Base-by-base conservation (phyloP, 2,888 invertebrate species). In the Julus scanicus region DNA sequence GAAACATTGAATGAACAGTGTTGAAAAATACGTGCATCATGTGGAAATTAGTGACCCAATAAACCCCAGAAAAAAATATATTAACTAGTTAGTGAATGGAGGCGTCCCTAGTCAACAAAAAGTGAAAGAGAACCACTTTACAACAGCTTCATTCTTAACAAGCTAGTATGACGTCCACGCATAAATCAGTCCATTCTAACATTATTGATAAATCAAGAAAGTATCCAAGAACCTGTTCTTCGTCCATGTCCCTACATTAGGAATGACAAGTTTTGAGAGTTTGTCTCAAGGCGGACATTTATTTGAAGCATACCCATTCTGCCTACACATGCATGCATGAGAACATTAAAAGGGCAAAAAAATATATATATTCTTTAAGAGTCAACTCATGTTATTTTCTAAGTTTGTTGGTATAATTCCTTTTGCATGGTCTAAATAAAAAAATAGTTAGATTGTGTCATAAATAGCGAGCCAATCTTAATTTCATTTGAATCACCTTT, bases 221-320 rank as follows among this genome's bases (percentile, higher is more conserved):
- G 8, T 71, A 71, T 20, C 29, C 71, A 20, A 71, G 9, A 20
- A 71, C 71, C 71, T n/a, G 71, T 71, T 71, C 71, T 71, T 8
- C 8, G n/a, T 53, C 53, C 53, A 11, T 53, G 71, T 71, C 71
- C 71, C 8, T 20, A 20, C 71, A 71, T 71, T 71, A 71, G 4
- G 29, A 71, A 71, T 71, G 71, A 71, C 71, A 71, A 71, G 71
- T 71, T 71, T 29, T 71, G 71, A 20, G 71, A 71, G 71, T n/a
- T 71, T 71, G 29, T 71, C 29, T 20, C 71, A 29, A 71, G 29
- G 71, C 71, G 20, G 29, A 20, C 71, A 71, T 71, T 71, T 71
- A 71, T 20, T 71, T 71, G 29, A 71, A 71, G 71, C 71, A 20
- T 71, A 71, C 71, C 71, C 71, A 29, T 71, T 29, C 20, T 71